Conservation (phyloP, 2,113 vertebrate species). For the Mustelus asterias region DNA sequence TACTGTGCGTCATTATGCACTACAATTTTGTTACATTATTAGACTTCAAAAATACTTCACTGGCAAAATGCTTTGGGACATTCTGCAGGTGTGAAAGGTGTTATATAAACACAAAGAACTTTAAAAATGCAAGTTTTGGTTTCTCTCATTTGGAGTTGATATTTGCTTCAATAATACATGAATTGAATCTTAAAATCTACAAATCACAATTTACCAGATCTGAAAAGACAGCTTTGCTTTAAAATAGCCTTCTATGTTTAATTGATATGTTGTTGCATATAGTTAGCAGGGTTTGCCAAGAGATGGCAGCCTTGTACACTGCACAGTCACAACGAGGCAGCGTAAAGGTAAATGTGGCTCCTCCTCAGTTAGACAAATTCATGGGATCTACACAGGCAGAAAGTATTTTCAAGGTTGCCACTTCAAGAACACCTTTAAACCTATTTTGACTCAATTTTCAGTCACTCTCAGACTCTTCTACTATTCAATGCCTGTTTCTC, state of each 20-base stretch:
- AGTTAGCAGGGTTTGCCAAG: not conserved
- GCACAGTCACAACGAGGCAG: not conserved
- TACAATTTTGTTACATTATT: not conserved
- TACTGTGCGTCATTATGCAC: not conserved
- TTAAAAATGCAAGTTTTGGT: not conserved
- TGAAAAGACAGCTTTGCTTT: not conserved
- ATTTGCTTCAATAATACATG: not conserved
- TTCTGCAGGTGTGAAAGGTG: not conserved
- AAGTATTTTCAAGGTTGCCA: not conserved
- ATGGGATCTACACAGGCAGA: not conserved
- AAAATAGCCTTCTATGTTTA: not conserved
- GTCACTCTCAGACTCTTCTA: not conserved
- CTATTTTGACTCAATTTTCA: not conserved
- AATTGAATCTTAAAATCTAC: not conserved
- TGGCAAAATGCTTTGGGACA: not conserved
- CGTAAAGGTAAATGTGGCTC: not conserved
- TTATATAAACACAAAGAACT: not conserved
- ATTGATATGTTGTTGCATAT: not conserved
- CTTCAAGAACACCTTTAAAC: not conserved
- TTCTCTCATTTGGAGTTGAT: not conserved
- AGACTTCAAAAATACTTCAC: not conserved
- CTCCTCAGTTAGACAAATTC: not conserved
- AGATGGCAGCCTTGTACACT: conserved; percentile 29
- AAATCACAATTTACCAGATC: not conserved
- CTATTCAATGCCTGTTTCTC: not conserved